Conservation (phyloP, 2,113 vertebrate species). For the Poicephalus meyeri region DNA sequence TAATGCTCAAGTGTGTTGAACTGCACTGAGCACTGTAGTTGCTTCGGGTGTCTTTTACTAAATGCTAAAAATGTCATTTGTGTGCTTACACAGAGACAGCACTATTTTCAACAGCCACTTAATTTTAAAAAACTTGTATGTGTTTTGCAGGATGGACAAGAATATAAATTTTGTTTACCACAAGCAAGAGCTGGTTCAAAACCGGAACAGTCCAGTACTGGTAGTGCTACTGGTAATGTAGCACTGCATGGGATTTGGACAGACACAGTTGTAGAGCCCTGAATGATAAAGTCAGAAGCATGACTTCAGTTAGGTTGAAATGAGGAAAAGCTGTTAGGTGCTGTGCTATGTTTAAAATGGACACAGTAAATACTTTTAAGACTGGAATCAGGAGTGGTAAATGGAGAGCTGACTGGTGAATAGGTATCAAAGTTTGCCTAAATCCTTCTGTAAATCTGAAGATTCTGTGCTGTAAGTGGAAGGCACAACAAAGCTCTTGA, state of each 20-base stretch:
- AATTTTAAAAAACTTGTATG: background rate
- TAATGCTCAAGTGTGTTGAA: background rate
- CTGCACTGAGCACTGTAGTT: background rate
- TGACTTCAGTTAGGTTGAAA: background rate
- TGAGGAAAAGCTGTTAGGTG: background rate
- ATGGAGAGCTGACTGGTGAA: background rate
- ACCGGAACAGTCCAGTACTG: background rate
- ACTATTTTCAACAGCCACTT: background rate
- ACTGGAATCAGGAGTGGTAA: background rate
- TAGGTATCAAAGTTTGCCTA: background rate
- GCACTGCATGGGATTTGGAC: background rate
- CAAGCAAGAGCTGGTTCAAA: background rate
- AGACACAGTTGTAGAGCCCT: background rate
- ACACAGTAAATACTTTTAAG: background rate
- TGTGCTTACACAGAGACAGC: background rate
- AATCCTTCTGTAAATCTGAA: background rate
- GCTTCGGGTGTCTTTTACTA: background rate
- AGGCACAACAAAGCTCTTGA: background rate
- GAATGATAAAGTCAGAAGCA: background rate
- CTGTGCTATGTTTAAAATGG: background rate
- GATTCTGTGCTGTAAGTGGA: background rate
- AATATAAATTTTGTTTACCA: background rate
- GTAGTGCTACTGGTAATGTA: rapidly evolving
- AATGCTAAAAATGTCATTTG: background rate
- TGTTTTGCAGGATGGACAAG: background rate